Conservation (phyloP, 2,113 vertebrate species). For the Microcebus lehilahytsara region DNA sequence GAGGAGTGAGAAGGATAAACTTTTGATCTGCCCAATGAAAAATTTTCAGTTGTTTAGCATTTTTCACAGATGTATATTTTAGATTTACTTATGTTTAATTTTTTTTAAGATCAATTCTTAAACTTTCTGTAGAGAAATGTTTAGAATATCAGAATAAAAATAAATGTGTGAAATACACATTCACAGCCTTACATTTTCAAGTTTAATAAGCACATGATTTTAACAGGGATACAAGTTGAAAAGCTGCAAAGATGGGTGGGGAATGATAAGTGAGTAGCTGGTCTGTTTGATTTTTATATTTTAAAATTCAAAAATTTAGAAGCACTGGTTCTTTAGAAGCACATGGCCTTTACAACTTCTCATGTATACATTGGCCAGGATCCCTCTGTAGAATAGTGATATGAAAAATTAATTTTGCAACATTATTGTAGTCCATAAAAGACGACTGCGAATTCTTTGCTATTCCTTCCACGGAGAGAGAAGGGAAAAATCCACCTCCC, state of each 20-base stretch:
- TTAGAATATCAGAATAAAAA: conserved; percentile 70
- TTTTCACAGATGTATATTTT: conserved; percentile 18
- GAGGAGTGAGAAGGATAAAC: not conserved
- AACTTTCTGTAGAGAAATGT: conserved; percentile 58
- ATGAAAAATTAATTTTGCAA: not conserved
- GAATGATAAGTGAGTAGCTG: not conserved
- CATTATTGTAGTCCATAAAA: not conserved
- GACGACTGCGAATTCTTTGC: not conserved
- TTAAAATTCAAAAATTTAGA: not conserved
- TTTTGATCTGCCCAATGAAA: not conserved
- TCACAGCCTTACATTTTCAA: conserved; percentile 41
- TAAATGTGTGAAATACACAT: conserved; percentile 68
- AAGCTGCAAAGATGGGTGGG: not conserved
- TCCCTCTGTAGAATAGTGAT: not conserved
- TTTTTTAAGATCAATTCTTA: conserved; percentile 26
- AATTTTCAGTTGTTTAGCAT: not conserved
- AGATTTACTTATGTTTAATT: not conserved
- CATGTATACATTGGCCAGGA: not conserved
- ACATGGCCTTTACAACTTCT: not conserved
- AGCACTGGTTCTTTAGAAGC: not conserved
- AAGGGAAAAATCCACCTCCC: not conserved
- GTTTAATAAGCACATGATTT: conserved; percentile 56
- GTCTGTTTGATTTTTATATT: not conserved
- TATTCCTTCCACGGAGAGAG: not conserved
- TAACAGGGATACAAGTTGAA: conserved; percentile 19